Evolutionary conservation across 1,140 invertebrate species (phyloP).

Genomic region (Drosophila bifasciata): DNA sequence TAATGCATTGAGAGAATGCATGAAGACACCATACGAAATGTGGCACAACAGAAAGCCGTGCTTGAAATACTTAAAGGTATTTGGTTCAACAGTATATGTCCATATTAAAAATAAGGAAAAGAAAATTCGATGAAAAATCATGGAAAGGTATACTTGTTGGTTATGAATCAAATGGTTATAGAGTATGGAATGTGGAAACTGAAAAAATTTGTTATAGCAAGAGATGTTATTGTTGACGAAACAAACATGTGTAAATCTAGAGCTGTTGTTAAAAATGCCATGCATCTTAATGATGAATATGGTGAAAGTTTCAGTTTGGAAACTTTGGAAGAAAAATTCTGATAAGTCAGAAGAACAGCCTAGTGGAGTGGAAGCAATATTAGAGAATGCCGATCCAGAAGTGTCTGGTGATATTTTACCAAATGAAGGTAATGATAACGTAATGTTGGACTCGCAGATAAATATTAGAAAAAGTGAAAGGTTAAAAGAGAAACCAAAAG

Average conservation of each 20-base stretch:
- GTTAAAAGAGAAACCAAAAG: constrained; percentile 51
- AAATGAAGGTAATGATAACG: too few species aligned
- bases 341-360: too few species aligned
- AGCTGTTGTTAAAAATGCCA: too few species aligned
- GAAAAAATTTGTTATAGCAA: constrained; percentile 72
- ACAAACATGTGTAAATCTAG: constrained; percentile 8
- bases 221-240: constrained; percentile 84
- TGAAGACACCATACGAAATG: background rate
- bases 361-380: too few species aligned
- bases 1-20: background rate
- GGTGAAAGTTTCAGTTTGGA: too few species aligned
- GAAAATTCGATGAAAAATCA: constrained; percentile 84
- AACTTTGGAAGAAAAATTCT: too few species aligned
- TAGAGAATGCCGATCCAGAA: too few species aligned
- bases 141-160: constrained; percentile 82
- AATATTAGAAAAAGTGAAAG: constrained; percentile 57
- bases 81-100: constrained; percentile 63
- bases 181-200: constrained; percentile 60
- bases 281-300: too few species aligned
- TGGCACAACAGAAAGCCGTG: constrained; percentile 9
- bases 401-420: too few species aligned
- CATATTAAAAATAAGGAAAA: constrained; percentile 84
- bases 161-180: constrained; percentile 79
- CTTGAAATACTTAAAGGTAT: constrained; percentile 1
- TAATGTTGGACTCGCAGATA: too few species aligned